Base-by-base conservation (phyloP, 2,888 invertebrate species). In the Pandemis cinnamomeana region DNA sequence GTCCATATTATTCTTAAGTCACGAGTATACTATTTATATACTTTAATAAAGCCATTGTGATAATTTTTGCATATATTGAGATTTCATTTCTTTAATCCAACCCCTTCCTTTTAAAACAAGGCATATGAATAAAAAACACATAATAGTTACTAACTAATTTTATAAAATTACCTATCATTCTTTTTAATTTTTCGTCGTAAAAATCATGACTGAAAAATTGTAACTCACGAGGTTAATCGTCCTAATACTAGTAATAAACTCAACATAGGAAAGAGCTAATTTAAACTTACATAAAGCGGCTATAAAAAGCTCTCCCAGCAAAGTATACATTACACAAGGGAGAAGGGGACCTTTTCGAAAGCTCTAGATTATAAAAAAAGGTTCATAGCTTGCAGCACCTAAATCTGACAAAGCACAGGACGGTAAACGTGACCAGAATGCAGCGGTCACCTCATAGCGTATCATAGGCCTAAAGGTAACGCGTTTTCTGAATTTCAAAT, bases 41-140 rank as follows among this genome's bases (percentile, higher is more conserved):
- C 89, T 93, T 93, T 93, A 93, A 94, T 93, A 94, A 94, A 94
- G 93, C 92, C 92, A 94, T 94, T 94, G 94, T 94, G 94, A 94
- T 94, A 93, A 93, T 92, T 93, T 92, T 93, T 93, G 91, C 91
- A 93, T 87, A 89, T 76, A 78, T 78, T 78, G 78, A 84, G 80
- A 83, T 88, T 88, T 87, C 83, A 86, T 89, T 90, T 70, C 55
- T 36, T 53, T 48, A 42, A 66, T 61, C 84, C 79, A 75, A 68
- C 76, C 72, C 71, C 75, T 70, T 77, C 6, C 55, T 55, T 55
- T 55, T 20, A 20, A 20, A 7, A 8, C 7, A 55, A 55, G 7
- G 20, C 8, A 2, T 8, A 15, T n/a, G 7, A 55, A 55, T 20
- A 55, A 55, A 55, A 8, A 8, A 53, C 3, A n/a, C 5, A n/a